Base-by-base conservation (phyloP, 2,113 vertebrate species). In the Lamprotornis superbus region DNA sequence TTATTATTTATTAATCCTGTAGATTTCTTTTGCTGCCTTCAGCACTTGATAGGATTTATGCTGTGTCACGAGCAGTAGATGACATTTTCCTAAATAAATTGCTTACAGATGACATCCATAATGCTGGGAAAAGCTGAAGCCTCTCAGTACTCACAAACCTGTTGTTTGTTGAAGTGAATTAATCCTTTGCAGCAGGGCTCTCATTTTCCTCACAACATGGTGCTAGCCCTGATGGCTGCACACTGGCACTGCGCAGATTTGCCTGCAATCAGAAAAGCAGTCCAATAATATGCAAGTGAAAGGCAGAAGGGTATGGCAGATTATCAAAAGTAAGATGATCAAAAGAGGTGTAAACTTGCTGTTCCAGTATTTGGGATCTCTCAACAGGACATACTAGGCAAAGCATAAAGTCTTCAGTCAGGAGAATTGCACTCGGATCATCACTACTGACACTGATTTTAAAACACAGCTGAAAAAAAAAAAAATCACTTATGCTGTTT, bases 201-300 rank as follows among this genome's bases (percentile, higher is more conserved):
- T 95, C 78, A 70, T 94, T 86, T 93, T 74, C 33, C n/a, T 94
- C 85, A 59, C 93, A 73, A 90, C 70, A 83, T 57, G 71, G 46
- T 85, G 59, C 42, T 76, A 76, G 23, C 57, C 53, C 33, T 87
- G 82, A 80, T 73, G 79, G 15, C 50, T 77, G 50, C 91, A 50
- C 23, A 85, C 40, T 87, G 69, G 59, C 13, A 9, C 77, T 53
- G 31, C 57, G 90, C 33, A 79, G 46, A 74, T 93, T 57, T 80
- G 69, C 75, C 75, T 69, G 42, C 59, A 80, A 27, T 83, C 57
- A 90, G 67, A 83, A 95, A 95, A 90, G 27, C 63, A 74, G 50
- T 44, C 24, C 63, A 90, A 31, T 1, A 2, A 67, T 59, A 67
- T 15, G 35, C 30, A 76, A 60, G 37, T 77, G 50, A 85, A 88